phyloP scores from a whole-genome alignment of 2,888 invertebrate species.

The Caenorhabditis plicata region DNA sequence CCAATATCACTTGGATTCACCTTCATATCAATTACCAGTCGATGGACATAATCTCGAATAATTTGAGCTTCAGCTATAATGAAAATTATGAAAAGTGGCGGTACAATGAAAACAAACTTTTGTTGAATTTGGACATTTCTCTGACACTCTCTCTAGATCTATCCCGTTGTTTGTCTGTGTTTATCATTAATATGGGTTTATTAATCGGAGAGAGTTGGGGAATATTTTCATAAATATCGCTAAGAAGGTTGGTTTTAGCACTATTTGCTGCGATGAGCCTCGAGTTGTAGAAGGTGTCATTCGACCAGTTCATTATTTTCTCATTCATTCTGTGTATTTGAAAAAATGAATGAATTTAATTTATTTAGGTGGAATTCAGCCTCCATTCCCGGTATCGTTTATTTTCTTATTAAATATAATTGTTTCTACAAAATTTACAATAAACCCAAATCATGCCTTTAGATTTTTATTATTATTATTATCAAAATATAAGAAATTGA shows the following conservation, averaged over 20 bases:
- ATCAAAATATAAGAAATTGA: too few relatives aligned
- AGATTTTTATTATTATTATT: too few relatives aligned
- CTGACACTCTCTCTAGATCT: slow-evolving; percentile 8
- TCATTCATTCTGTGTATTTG: slow-evolving; percentile 59
- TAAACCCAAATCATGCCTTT: too few relatives aligned
- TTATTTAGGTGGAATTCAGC: too few relatives aligned
- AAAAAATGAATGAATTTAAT: too few relatives aligned
- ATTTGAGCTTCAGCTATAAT: slow-evolving; percentile 25
- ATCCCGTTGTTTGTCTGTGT: slow-evolving; percentile 9
- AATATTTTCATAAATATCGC: slow-evolving; percentile 11
- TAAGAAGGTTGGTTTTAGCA: slow-evolving; percentile 26
- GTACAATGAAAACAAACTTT: background rate
- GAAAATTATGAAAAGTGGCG: background rate
- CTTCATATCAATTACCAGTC: slow-evolving; percentile 14
- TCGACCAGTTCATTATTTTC: slow-evolving; percentile 59
- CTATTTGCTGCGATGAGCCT: slow-evolving; percentile 33
- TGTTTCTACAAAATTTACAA: too few relatives aligned
- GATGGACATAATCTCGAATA: slow-evolving; percentile 18
- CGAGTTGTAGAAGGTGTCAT: slow-evolving; percentile 51
- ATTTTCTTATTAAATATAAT: too few relatives aligned
- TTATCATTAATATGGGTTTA: slow-evolving; percentile 19
- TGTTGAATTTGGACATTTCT: slow-evolving; percentile 3
- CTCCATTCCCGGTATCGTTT: too few relatives aligned
- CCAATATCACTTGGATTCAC: slow-evolving; percentile 24
- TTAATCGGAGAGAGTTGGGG: slow-evolving; percentile 3